Percentiles rank a stretch among this genome's conserved stretches.
Conservation (phyloP, 2,888 invertebrate species). For the Deroplatys truncata region DNA sequence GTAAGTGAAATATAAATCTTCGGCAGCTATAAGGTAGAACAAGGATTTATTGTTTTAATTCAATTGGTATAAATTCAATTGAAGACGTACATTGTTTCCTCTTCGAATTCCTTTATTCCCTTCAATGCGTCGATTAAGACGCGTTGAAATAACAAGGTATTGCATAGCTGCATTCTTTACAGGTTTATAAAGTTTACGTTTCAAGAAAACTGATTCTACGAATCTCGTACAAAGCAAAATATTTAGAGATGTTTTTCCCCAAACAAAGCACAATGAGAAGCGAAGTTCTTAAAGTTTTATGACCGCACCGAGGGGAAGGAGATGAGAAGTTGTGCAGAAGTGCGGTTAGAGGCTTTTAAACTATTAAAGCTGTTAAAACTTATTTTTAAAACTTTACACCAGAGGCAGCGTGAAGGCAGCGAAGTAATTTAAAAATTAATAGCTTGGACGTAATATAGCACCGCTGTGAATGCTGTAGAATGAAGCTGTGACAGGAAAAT, state of each 20-base stretch:
- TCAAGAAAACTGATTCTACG: no score
- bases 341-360: neutral
- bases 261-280: neutral
- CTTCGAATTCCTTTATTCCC: no score
- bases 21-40: no score
- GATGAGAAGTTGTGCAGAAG: neutral
- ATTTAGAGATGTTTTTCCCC: neutral
- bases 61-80: no score
- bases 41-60: no score
- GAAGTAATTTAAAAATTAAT: neutral
- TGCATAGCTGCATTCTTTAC: no score
- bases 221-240: no score
- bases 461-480: neutral
- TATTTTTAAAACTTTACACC: neutral
- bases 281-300: neutral
- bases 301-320: neutral
- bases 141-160: no score
- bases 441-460: neutral
- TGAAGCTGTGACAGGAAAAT: neutral
- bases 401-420: neutral
- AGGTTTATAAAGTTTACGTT: no score
- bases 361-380: neutral
- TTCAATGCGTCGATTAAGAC: no score
- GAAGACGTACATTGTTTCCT: no score
- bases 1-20: no score